Evolutionary conservation across 2,797 vertebrate species (phyloP), one percentile per base, ranked within the genome.

Genomic region (Tachyglossus aculeatus): DNA sequence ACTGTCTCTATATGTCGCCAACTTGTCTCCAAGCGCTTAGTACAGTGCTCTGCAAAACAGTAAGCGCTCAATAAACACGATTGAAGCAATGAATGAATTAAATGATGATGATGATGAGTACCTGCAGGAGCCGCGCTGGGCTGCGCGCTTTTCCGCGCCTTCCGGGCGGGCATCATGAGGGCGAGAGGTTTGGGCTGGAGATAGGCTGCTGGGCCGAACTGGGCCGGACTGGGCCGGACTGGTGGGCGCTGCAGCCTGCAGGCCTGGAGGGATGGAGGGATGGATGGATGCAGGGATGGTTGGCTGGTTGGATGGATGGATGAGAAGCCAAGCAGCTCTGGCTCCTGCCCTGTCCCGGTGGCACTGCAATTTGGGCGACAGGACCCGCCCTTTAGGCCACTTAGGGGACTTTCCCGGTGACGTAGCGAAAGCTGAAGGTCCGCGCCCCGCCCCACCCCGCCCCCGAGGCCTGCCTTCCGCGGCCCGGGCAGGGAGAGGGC

Each of bases 131-230:
- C 21, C 0, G 64, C 34, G 61, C 45, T 62, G 27, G 36, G 34
- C 12, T 37, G 78, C 54, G 65, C 38, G 71, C 9, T 56, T 71
- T 25, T 77, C 16, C 70, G 81, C 58, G 78, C 64, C 54, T 38
- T 58, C 64, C 37, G 75, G 29, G 45, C 54, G 3, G 78, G 62
- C 84, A 86, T 86, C 38, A 31, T 37, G n/a, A n/a, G n/a, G 5
- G n/a, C 38, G 11, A 2, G 60, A 36, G 9, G 47, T 52, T 10
- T 41, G n/a, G n/a, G 32, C 6, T 16, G 37, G 18, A 22, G 12
- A 34, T 18, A 18, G 3, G 38, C 62, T 2, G 33, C 22, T 4
- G 15, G 39, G 25, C 10, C 2, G 22, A 6, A 22, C 0, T 22
- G 51, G 24, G 2, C 15, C 47, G 7, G 21, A 3, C 43, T 7